phyloP scores from a whole-genome alignment of 2,797 vertebrate genomes.

The Microctenopoma steveboyesi region DNA sequence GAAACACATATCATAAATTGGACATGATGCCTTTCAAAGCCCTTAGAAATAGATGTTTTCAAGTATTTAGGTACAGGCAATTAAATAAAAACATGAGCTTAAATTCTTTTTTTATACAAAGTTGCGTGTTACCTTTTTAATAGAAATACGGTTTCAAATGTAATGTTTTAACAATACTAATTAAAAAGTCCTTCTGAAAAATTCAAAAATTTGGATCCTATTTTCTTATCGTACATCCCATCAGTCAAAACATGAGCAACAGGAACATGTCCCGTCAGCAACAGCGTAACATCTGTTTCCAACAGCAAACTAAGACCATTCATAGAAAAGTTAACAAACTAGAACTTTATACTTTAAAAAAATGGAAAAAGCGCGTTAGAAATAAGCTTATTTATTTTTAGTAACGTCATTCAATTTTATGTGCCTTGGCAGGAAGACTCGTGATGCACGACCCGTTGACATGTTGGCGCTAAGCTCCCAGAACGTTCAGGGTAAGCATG shows the following conservation, averaged over 20 bases:
- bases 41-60: conserved; percentile 45
- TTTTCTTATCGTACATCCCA: not conserved
- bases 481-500: no score
- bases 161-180: conserved; percentile 22
- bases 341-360: not conserved
- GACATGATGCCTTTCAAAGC: conserved; percentile 21
- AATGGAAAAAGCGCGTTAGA: not conserved
- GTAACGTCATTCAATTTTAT: not conserved
- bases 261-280: not conserved
- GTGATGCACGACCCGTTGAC: not conserved
- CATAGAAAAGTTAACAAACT: not conserved
- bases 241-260: not conserved
- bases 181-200: not conserved
- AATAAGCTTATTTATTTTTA: not conserved
- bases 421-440: not conserved
- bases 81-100: conserved; percentile 30
- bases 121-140: conserved; percentile 15
- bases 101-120: conserved; percentile 7
- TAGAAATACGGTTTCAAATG: conserved; percentile 4
- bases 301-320: not conserved
- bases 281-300: not conserved
- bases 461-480: not conserved
- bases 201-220: not conserved
- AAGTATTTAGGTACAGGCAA: conserved; percentile 61
- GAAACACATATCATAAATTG: conserved; percentile 23